Evolutionary conservation across 2,888 invertebrate species (phyloP).

Genomic region (Dryadula phaetusa): DNA sequence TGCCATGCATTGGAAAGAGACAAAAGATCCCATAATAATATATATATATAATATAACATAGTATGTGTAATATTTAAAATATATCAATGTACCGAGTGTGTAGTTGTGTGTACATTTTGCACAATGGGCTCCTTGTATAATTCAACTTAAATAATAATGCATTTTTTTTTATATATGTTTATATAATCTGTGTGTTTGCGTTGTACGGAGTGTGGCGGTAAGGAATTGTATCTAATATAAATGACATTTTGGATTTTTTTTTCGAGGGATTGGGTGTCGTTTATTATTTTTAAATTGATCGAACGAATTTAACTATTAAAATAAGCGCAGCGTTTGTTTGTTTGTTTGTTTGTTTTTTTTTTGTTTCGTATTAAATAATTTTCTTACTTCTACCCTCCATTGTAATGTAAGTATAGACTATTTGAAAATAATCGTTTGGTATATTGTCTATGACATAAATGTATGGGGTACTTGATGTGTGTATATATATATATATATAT

Average conservation of each 20-base stretch:
- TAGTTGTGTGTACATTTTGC: not conserved
- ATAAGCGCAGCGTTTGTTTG: too few species aligned
- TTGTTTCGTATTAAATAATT: not conserved
- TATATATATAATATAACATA: too few species aligned
- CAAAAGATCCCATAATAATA: not conserved
- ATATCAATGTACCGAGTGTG: not conserved
- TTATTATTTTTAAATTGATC: too few species aligned
- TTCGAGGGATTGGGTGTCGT: not conserved
- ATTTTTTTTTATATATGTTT: conserved; percentile 9
- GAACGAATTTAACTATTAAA: too few species aligned
- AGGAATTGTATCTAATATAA: too few species aligned
- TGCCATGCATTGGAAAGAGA: not conserved
- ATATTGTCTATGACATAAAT: not conserved
- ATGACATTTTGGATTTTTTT: conserved; percentile 1
- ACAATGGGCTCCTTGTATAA: too few species aligned
- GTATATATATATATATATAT: conserved; percentile 24
- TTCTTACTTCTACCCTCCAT: not conserved
- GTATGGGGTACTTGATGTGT: conserved; percentile 9
- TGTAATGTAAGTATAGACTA: not conserved
- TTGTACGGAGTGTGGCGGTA: not conserved
- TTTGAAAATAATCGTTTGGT: not conserved
- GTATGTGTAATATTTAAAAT: not conserved
- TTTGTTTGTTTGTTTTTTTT: not conserved
- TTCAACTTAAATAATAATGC: not conserved
- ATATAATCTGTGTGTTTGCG: conserved; percentile 5